phyloP scores from a whole-genome alignment of 2,113 vertebrate genomes.

The Otolemur garnettii region DNA sequence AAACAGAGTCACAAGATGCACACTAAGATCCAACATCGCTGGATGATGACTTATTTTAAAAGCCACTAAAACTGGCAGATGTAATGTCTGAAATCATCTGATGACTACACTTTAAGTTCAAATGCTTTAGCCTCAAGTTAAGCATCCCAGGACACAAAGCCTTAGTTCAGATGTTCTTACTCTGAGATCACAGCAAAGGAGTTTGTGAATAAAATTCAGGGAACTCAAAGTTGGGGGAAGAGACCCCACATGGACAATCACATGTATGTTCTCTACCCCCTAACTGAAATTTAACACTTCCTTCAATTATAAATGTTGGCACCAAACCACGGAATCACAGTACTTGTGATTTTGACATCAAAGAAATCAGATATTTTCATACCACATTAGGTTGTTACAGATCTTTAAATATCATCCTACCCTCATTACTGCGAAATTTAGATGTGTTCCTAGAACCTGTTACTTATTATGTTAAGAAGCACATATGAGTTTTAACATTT shows the following conservation, averaged over 20 bases:
- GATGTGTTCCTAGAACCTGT: slow-evolving; percentile 20
- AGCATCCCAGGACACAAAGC: neutral
- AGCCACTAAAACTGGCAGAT: slow-evolving; percentile 19
- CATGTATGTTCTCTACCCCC: slow-evolving; percentile 14
- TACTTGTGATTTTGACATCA: slow-evolving; percentile 43
- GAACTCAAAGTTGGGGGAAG: neutral
- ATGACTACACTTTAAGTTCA: slow-evolving; percentile 28
- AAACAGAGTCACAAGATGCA: neutral
- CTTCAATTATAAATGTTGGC: neutral
- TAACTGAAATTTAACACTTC: neutral
- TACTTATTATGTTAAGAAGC: slow-evolving; percentile 26
- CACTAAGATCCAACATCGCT: neutral
- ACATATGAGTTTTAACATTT: slow-evolving; percentile 44
- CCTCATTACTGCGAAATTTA: slow-evolving; percentile 37
- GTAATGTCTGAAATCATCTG: slow-evolving; percentile 37
- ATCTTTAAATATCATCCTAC: slow-evolving; percentile 42
- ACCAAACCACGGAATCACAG: slow-evolving; percentile 21
- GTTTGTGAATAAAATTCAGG: neutral
- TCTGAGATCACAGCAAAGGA: slow-evolving; percentile 37
- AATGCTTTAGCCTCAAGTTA: slow-evolving; percentile 19
- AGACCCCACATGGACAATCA: too few relatives aligned
- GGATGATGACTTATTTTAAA: slow-evolving; percentile 23
- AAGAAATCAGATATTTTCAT: slow-evolving; percentile 43
- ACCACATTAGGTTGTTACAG: slow-evolving; percentile 5
- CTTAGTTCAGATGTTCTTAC: slow-evolving; percentile 8